Percentiles rank a stretch among this genome's conserved stretches.
phyloP scores from a whole-genome alignment of 2,888 invertebrate species.

The Caprella mutica region DNA sequence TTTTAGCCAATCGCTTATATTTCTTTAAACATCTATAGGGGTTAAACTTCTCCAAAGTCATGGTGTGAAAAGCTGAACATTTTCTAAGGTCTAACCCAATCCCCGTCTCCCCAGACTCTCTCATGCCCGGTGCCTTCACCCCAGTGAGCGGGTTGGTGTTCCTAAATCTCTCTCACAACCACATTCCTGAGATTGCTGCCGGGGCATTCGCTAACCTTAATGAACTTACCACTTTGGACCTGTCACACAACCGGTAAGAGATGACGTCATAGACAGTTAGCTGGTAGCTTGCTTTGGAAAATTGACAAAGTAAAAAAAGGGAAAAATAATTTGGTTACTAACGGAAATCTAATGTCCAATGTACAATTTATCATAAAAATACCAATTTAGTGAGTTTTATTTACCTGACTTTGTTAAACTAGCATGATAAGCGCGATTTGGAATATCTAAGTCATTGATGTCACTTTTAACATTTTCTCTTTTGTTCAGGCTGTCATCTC shows the following conservation, averaged over 20 bases:
- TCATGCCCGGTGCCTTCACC: slow-evolving; percentile 57
- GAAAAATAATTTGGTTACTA: no score
- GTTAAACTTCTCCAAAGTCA: no score
- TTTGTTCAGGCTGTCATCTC: slow-evolving; percentile 11
- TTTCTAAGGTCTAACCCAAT: neutral
- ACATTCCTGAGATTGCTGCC: slow-evolving; percentile 61
- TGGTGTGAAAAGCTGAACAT: neutral
- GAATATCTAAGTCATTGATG: no score
- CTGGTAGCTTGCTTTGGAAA: no score
- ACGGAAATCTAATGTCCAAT: no score
- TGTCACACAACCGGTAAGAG: slow-evolving; percentile 57
- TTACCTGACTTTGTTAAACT: neutral
- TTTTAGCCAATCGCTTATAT: no score
- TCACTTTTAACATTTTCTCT: neutral
- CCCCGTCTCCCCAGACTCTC: slow-evolving; percentile 48
- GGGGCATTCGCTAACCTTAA: slow-evolving; percentile 58
- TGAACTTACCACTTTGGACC: slow-evolving; percentile 55
- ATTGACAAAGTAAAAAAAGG: no score
- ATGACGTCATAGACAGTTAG: no score
- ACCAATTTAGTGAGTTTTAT: neutral
- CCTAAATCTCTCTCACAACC: slow-evolving; percentile 67
- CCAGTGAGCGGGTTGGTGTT: slow-evolving; percentile 58
- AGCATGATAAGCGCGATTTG: neutral
- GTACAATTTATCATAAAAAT: no score
- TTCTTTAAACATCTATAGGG: no score